Base-by-base conservation (phyloP, 2,888 invertebrate species). In the Busseola fusca region DNA sequence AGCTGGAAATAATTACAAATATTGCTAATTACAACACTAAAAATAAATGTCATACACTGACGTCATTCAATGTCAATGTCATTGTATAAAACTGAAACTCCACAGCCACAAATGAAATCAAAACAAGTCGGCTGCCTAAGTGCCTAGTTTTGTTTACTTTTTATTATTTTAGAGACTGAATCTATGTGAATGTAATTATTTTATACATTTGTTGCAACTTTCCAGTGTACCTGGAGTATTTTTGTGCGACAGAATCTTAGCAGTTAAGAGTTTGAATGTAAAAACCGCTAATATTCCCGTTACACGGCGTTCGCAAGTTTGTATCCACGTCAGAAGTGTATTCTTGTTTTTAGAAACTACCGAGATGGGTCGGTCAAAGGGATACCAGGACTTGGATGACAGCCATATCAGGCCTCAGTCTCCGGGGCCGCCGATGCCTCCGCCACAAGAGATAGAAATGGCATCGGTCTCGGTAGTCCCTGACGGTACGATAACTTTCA, bases 381-480 rank as follows among this genome's bases (percentile, higher is more conserved):
- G 97, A 79, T 97, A 97, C 88, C 96, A 97, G 88, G 97, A 97
- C 87, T 93, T 97, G 77, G 97, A 97, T 75, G 96, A 96, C 63
- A 93, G 90, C 87, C 91, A 88, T 48, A 90, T 88, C 68, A 91
- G 90, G 54, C 89, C 91, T 3, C 87, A 92, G 57, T 88, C 90
- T 54, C 91, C 88, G 80, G 93, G 89, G 76, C 86, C 93, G 25
- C 90, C 95, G n/a, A 95, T 96, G 88, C 96, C 96, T 64, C 95
- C 95, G n/a, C 96, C 96, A 1, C 97, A 97, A 87, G 97, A 97
- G 89, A 97, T 98, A 84, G 98, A 98, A 95, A 97, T 98, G 96
- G 97, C 97, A 74, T 97, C 97, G 6, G 97, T 97, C 42, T 97
- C 97, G 10, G 98, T 98, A 42, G 97, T 98, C 40, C 98, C 98